Conservation (phyloP, 2,888 invertebrate species). For the Ormia ochracea region DNA sequence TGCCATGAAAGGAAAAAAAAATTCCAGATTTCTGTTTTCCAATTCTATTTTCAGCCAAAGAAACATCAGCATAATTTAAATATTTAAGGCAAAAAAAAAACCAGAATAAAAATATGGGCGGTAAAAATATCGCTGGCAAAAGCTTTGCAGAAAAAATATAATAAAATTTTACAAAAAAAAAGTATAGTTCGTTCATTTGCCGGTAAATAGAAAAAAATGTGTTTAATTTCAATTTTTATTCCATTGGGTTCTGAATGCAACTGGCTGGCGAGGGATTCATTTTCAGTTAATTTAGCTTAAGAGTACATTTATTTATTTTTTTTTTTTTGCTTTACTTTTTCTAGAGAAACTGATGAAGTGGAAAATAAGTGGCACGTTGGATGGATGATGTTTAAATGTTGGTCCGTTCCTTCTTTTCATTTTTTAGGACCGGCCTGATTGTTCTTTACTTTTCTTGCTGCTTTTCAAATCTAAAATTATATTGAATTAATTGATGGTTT, state of each 20-base stretch:
- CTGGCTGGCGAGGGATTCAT: conserved; percentile 12
- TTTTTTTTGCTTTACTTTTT: neutral
- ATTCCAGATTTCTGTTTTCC: neutral
- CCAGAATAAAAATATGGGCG: conserved; percentile 42
- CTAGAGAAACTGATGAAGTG: conserved; percentile 13
- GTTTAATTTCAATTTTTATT: conserved; percentile 45
- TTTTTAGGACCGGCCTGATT: neutral
- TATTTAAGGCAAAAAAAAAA: too few relatives aligned
- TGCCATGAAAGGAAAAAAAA: conserved; percentile 39
- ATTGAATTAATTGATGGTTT: conserved; percentile 28
- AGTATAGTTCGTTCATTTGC: too few relatives aligned
- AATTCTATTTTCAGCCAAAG: conserved; percentile 22
- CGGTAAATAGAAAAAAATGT: too few relatives aligned
- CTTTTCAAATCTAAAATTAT: conserved; percentile 14
- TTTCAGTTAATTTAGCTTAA: conserved; percentile 19
- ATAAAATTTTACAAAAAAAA: too few relatives aligned
- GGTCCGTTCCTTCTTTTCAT: conserved; percentile 1
- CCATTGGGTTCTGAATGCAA: conserved; percentile 45
- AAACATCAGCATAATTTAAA: conserved; percentile 44
- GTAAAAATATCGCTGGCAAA: conserved; percentile 17
- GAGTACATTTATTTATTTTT: neutral
- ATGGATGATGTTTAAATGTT: conserved; percentile 31
- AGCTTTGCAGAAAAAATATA: neutral
- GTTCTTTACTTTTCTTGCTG: neutral
- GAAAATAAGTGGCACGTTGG: conserved; percentile 31